These are phyloP conservation scores for Climacteris rufus DNA, from an alignment of 2,113 vertebrate species.

Conservation along the genomic window DNA sequence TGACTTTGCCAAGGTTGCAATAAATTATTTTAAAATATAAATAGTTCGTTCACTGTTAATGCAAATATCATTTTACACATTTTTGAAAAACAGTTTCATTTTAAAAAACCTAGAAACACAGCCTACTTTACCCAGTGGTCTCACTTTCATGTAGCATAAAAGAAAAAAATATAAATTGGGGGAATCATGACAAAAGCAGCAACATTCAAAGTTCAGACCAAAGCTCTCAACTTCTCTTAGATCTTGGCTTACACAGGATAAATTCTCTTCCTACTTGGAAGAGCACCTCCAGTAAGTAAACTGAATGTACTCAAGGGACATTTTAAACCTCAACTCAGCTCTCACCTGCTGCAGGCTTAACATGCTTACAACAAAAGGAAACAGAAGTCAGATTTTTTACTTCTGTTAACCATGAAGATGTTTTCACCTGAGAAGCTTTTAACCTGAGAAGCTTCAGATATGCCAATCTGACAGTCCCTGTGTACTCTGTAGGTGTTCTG, in stretches of 20 bases:
- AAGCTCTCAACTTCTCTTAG: background rate
- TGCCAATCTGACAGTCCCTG: background rate
- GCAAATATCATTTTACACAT: background rate
- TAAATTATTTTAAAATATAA: constrained; percentile 55
- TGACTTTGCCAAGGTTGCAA: constrained; percentile 20
- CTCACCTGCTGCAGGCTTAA: background rate
- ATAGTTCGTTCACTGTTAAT: background rate
- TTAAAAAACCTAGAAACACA: constrained; percentile 8
- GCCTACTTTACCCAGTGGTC: background rate
- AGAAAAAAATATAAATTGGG: background rate
- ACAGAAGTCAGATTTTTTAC: background rate
- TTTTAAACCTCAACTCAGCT: background rate
- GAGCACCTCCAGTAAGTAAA: background rate
- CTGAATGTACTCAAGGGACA: background rate
- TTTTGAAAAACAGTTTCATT: background rate
- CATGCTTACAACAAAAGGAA: background rate
- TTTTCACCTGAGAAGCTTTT: constrained; percentile 51
- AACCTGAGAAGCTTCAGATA: constrained; percentile 50
- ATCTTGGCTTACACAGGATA: background rate
- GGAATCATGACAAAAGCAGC: background rate
- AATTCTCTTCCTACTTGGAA: background rate
- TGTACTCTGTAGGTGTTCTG: background rate
- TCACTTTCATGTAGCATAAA: background rate
- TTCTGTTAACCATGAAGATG: background rate
- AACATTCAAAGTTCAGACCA: background rate